phyloP scores from a whole-genome alignment of 2,888 invertebrate species.

The Marasmarcha lunaedactyla region DNA sequence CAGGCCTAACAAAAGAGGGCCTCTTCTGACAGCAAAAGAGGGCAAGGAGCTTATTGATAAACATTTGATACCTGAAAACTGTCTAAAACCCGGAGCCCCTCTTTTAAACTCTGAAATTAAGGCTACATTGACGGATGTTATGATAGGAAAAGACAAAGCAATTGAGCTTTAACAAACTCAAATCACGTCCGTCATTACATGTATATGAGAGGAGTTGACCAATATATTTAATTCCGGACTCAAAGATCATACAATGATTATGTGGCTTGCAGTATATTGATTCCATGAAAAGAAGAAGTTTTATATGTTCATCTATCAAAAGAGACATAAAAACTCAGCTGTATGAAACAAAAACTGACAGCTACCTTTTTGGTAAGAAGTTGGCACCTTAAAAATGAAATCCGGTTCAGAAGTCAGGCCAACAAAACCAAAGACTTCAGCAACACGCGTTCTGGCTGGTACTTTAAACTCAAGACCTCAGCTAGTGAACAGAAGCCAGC shows the following conservation, averaged over 20 bases:
- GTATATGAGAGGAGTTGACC: slow-evolving; percentile 1
- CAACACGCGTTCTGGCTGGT: not conserved
- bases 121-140: not conserved
- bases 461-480: slow-evolving; percentile 7
- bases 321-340: slow-evolving; percentile 1
- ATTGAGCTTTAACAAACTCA: not conserved
- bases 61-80: slow-evolving; percentile 1
- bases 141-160: not conserved
- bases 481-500: slow-evolving; percentile 5
- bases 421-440: not conserved
- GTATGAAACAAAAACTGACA: not conserved
- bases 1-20: not conserved
- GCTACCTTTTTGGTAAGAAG: not conserved
- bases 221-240: not conserved
- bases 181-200: slow-evolving; percentile 1
- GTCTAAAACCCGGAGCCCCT: not conserved
- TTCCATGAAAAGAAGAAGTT: slow-evolving; percentile 1
- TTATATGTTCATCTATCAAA: not conserved
- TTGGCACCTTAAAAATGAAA: not conserved
- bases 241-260: not conserved
- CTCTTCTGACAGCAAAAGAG: no score
- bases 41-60: not conserved
- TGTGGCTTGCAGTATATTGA: slow-evolving; percentile 1
- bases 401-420: not conserved
- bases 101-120: slow-evolving; percentile 1